Conservation (phyloP, 30 jellyfish, hydroid and myxozoan genomes). For the Turritopsis dohrnii region DNA sequence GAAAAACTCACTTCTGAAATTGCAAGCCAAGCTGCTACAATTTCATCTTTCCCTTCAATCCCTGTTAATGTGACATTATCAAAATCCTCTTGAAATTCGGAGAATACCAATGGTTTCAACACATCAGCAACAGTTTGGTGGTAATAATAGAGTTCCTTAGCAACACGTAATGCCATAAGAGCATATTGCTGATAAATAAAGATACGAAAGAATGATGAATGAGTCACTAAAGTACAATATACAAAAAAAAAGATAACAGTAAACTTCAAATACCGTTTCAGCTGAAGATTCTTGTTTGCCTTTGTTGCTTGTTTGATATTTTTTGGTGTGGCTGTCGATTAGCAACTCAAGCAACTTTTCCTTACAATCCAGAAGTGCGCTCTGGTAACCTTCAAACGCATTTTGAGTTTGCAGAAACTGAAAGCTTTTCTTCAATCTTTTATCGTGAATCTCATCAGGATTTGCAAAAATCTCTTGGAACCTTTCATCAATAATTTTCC, state of each 20-base stretch:
- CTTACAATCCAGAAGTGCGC: constrained; percentile 39
- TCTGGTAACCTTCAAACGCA: constrained; percentile 49
- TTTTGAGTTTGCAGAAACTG: constrained; percentile 35
- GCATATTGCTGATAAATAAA: constrained; percentile 31
- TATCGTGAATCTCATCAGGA: constrained; percentile 23
- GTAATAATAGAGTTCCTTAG: constrained; percentile 72
- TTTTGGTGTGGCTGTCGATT: constrained; percentile 29
- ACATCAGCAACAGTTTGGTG: constrained; percentile 81
- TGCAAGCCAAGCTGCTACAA: constrained; percentile 41
- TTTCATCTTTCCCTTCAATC: constrained; percentile 19
- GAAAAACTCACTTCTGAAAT: constrained; percentile 38
- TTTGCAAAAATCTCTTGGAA: constrained; percentile 35
- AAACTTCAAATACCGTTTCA: constrained; percentile 20
- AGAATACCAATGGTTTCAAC: constrained; percentile 32
- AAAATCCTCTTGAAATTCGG: constrained; percentile 40
- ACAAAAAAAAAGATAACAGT: not conserved
- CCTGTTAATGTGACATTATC: constrained; percentile 27
- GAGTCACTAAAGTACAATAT: not conserved
- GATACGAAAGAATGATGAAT: not conserved
- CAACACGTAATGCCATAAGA: constrained; percentile 53
- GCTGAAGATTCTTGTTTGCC: constrained; percentile 7
- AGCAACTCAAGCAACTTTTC: constrained; percentile 34
- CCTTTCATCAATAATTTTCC: constrained; percentile 35
- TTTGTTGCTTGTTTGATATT: constrained; percentile 9
- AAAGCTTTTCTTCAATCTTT: constrained; percentile 18